Percentiles rank a stretch among this genome's conserved stretches.
Conservation (phyloP, 2,888 invertebrate genomes). For the Pelosia muscerda region DNA sequence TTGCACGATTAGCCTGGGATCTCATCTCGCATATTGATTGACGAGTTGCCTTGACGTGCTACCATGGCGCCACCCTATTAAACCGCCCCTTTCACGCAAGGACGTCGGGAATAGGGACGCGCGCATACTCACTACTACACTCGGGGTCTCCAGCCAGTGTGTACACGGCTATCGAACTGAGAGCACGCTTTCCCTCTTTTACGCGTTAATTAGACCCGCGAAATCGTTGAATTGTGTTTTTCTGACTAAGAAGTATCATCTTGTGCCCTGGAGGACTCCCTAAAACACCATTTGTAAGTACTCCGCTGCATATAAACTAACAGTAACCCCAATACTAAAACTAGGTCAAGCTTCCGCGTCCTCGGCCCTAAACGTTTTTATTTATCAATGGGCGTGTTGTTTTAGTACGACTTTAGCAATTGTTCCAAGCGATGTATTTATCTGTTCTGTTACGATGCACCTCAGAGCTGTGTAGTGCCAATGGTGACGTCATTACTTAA, state of each 20-base stretch:
- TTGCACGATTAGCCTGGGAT: slow-evolving; percentile 67
- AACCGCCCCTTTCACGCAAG: slow-evolving; percentile 83
- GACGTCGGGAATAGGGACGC: slow-evolving; percentile 84
- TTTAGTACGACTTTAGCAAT: slow-evolving; percentile 49
- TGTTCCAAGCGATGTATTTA: slow-evolving; percentile 31
- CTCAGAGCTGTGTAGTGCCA: slow-evolving; percentile 28
- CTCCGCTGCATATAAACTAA: slow-evolving; percentile 36
- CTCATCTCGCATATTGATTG: slow-evolving; percentile 86
- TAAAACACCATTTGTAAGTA: slow-evolving; percentile 80
- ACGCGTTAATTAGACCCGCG: slow-evolving; percentile 61
- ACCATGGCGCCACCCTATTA: slow-evolving; percentile 81
- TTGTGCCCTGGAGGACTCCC: slow-evolving; percentile 73
- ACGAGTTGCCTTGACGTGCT: slow-evolving; percentile 79
- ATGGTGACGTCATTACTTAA: slow-evolving; percentile 56
- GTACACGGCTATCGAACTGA: slow-evolving; percentile 67
- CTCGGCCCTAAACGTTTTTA: slow-evolving; percentile 74
- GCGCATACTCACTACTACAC: slow-evolving; percentile 77
- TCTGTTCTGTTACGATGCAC: slow-evolving; percentile 30
- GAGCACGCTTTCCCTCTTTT: slow-evolving; percentile 68
- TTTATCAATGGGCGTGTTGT: slow-evolving; percentile 76
- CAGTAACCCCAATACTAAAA: slow-evolving; percentile 57
- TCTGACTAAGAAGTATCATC: slow-evolving; percentile 53
- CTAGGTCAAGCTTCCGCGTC: slow-evolving; percentile 83
- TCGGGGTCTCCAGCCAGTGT: slow-evolving; percentile 67
- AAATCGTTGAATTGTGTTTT: slow-evolving; percentile 62